Conservation (phyloP, 2,113 vertebrate species). For the Leptosomus discolor region DNA sequence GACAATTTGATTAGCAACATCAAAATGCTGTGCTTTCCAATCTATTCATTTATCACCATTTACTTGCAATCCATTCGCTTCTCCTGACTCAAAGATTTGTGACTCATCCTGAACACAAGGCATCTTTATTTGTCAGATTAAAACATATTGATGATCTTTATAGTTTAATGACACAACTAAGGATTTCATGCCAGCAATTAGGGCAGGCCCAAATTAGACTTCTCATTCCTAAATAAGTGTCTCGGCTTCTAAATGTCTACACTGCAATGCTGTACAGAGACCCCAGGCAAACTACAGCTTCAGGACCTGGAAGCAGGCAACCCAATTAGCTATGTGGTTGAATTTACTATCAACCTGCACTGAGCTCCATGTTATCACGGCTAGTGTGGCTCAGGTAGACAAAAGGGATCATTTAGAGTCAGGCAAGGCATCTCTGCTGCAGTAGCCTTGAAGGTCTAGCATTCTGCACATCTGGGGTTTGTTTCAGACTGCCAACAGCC, state of each 20-base stretch:
- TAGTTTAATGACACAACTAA: slow-evolving; percentile 61
- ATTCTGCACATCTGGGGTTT: background rate
- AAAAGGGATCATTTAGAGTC: background rate
- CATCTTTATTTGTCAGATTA: slow-evolving; percentile 42
- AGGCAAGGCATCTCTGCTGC: background rate
- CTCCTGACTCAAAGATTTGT: slow-evolving; percentile 23
- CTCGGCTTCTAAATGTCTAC: background rate
- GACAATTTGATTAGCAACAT: background rate
- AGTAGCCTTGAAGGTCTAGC: fast-evolving
- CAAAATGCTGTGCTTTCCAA: background rate
- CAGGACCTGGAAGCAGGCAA: background rate
- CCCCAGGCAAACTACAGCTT: background rate
- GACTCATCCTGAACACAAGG: slow-evolving; percentile 34
- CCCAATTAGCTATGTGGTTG: background rate
- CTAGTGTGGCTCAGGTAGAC: background rate
- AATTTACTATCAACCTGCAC: background rate
- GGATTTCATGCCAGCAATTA: slow-evolving; percentile 42
- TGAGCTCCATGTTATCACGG: background rate
- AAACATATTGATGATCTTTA: slow-evolving; percentile 48
- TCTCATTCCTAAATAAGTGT: background rate
- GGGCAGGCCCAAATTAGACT: slow-evolving; percentile 22
- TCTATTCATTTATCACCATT: background rate
- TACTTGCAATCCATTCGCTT: background rate
- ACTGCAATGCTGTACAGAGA: background rate
- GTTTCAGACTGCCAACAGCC: background rate